phyloP scores from a whole-genome alignment of 2,113 vertebrate species.

The Grallaria varia region DNA sequence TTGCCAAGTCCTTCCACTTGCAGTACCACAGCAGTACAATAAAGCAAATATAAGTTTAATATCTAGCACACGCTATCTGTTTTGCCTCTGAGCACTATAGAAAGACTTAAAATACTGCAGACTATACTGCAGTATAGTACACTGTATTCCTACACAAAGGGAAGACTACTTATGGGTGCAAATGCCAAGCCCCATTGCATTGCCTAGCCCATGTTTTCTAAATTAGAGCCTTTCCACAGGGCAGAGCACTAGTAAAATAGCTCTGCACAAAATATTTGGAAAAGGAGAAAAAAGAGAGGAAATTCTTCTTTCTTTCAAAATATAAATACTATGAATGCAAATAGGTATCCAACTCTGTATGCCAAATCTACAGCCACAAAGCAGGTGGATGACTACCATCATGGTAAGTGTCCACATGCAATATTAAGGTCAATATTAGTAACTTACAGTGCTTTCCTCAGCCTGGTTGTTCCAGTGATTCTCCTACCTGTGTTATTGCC shows the following conservation, averaged over 20 bases:
- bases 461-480: background rate
- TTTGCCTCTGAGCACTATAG: background rate
- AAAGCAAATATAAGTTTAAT: background rate
- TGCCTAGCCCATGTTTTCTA: background rate
- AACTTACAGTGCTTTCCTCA: background rate
- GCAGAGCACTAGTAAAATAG: background rate
- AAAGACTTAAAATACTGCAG: background rate
- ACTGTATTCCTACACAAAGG: background rate
- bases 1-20: background rate
- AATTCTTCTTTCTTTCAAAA: background rate
- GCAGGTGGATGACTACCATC: background rate
- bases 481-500: background rate
- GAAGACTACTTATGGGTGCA: background rate
- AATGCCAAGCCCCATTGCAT: background rate
- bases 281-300: background rate
- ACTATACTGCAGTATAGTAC: too few species aligned
- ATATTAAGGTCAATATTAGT: background rate
- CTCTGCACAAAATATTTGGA: background rate
- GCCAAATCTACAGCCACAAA: background rate
- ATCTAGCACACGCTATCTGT: background rate
- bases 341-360: background rate
- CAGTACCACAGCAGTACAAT: background rate
- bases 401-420: background rate
- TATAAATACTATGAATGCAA: background rate
- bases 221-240: background rate